These are phyloP conservation scores for Grammomys dolichurus DNA, from an alignment of 2,113 vertebrate genomes.

Conservation along the genomic window DNA sequence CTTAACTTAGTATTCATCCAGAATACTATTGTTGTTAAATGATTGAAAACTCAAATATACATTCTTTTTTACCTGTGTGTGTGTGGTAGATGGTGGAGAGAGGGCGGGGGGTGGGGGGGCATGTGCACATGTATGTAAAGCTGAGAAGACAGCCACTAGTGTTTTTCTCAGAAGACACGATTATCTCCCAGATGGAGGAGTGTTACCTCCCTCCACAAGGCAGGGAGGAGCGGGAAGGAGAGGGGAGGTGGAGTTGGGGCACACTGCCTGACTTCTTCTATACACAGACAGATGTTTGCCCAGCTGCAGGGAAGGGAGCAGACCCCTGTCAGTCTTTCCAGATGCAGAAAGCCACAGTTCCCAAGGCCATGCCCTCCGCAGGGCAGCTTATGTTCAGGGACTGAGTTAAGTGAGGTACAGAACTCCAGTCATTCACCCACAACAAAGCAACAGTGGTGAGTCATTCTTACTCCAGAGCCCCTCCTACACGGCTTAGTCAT, in stretches of 20 bases:
- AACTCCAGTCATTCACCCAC: background rate
- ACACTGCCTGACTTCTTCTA: background rate
- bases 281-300: background rate
- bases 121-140: too few relatives aligned
- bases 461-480: background rate
- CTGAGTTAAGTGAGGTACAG: background rate
- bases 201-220: background rate
- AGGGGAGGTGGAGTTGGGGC: too few relatives aligned
- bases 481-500: background rate
- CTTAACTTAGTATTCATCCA: slow-evolving; percentile 4
- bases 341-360: background rate
- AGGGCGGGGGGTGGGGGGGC: accelerated
- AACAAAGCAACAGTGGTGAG: background rate
- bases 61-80: background rate
- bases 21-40: background rate
- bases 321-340: slow-evolving; percentile 13
- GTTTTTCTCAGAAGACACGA: too few relatives aligned
- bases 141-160: too few relatives aligned
- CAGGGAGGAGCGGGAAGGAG: background rate
- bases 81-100: too few relatives aligned
- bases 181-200: background rate
- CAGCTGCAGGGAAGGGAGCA: background rate
- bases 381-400: background rate
- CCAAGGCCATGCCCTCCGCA: slow-evolving; percentile 1
- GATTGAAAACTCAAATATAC: background rate